Base-by-base conservation (phyloP, 2,113 vertebrate species). In the Menura novaehollandiae region DNA sequence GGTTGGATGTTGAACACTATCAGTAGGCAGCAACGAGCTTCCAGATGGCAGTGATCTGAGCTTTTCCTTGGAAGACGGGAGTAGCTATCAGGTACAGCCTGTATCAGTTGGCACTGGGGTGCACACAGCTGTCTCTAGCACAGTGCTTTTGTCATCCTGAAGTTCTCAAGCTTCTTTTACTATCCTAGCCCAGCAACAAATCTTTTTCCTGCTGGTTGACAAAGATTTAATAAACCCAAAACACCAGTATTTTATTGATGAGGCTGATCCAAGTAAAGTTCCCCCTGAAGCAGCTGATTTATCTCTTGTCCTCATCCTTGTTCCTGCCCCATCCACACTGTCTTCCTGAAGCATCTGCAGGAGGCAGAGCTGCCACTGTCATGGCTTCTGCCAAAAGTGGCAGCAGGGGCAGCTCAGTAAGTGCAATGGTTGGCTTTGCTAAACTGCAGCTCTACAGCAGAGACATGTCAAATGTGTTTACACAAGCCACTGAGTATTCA, bases 401-500 rank as follows among this genome's bases (percentile, higher is more conserved):
- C 91, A 71, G 69, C 72, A 62, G 30, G 22, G 39, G 22, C 62
- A 90, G 82, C 82, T 95, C 5, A 4, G 0, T 60, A 88, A 89
- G 56, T 39, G 32, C 63, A 56, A 19, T 46, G 80, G 44, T 47
- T 91, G 82, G 72, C 83, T 89, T 90, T 75, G 56, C 69, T 75
- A 22, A 92, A n/a, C 87, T 68, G 80, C 86, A 91, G 77, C 81
- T 91, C 84, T 72, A 15, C 74, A 43, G 73, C 6, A 2, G 84
- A 89, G 91, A 85, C 49, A 4, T 49, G 91, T 97, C 96, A 95
- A 63, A 89, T 67, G 58, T 4, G 16, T 76, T 97, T 96, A 94
- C 84, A 95, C 93, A 95, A 95, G 87, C 96, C 94, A 82, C 91
- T 97, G 96, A 89, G n/a, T 95, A 91, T 94, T 92, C 94, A 96